These are phyloP conservation scores for Folsomia candida DNA, from an alignment of 2,888 invertebrate genomes.

Conservation along the genomic window DNA sequence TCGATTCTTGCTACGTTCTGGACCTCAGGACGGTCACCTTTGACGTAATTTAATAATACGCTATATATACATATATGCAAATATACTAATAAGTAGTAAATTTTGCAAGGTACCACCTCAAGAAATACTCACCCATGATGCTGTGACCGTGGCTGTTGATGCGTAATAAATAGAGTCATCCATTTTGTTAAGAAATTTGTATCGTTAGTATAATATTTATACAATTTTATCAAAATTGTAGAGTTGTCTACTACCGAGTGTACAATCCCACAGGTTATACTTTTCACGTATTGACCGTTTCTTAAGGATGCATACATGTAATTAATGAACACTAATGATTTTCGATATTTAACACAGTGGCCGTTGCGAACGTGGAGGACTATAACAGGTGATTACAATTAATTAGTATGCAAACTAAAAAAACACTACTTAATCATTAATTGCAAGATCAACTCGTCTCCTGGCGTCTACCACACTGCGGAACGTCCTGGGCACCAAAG, in stretches of 20 bases:
- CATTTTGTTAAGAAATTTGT: too few species aligned
- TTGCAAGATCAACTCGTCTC: constrained; percentile 11
- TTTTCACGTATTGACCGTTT: background rate
- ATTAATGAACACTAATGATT: constrained; percentile 21
- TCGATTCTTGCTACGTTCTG: constrained; percentile 60
- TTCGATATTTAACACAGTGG: constrained; percentile 56
- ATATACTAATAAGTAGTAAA: too few species aligned
- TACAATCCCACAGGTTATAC: constrained; percentile 57
- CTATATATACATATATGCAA: constrained; percentile 42
- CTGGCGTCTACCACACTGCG: constrained; percentile 26
- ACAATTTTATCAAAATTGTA: too few species aligned
- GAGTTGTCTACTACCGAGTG: constrained; percentile 52
- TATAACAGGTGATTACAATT: constrained; percentile 35
- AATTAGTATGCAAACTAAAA: background rate
- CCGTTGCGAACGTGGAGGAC: constrained; percentile 60
- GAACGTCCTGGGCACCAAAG: constrained; percentile 13
- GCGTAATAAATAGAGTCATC: too few species aligned
- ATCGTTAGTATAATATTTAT: too few species aligned
- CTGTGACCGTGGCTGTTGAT: constrained; percentile 59
- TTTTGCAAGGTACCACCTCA: constrained; percentile 63
- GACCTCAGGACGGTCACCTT: constrained; percentile 64
- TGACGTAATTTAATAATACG: constrained; percentile 52
- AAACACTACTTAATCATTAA: background rate
- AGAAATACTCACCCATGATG: constrained; percentile 58
- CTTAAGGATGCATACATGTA: background rate